Conservation (phyloP, 2,888 invertebrate genomes). For the Mesorhabditis belari region DNA sequence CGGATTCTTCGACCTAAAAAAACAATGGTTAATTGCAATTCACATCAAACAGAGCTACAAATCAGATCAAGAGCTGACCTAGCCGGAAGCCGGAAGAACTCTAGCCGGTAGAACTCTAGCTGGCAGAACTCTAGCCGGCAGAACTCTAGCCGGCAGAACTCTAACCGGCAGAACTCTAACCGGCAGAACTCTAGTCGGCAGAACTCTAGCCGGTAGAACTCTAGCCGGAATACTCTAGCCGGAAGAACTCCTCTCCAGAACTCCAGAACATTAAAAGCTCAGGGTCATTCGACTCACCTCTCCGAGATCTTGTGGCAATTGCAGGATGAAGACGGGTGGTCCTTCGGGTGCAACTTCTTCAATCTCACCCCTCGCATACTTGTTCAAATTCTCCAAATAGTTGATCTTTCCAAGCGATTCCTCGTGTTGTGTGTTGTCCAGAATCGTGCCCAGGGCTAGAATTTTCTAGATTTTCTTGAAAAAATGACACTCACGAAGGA, state of each 20-base stretch:
- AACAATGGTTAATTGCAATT: background rate
- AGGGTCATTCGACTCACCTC: constrained; percentile 48
- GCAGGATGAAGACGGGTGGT: constrained; percentile 36
- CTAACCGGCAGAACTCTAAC: too few relatives aligned
- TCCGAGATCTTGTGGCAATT: constrained; percentile 24
- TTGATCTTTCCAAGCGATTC: constrained; percentile 54
- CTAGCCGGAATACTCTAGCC: too few relatives aligned
- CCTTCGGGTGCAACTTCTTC: constrained; percentile 42
- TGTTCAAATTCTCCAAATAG: constrained; percentile 59
- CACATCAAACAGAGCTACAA: background rate
- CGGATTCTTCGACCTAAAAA: constrained; percentile 62
- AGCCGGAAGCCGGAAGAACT: background rate
- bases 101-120: too few relatives aligned
- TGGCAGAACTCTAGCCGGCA: too few relatives aligned
- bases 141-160: too few relatives aligned
- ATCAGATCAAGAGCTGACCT: background rate
- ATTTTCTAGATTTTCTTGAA: background rate
- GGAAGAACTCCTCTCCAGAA: too few relatives aligned
- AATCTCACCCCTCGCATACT: constrained; percentile 46
- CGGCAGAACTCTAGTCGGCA: too few relatives aligned
- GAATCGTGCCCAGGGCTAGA: constrained; percentile 38
- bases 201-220: too few relatives aligned
- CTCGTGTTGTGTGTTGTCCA: constrained; percentile 49
- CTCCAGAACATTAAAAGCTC: too few relatives aligned
- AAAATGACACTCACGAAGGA: constrained; percentile 23